Percentiles rank a stretch among this genome's conserved stretches.
Evolutionary conservation across 2,888 invertebrate genomes (phyloP).

Genomic region (Fabriciana adippe): DNA sequence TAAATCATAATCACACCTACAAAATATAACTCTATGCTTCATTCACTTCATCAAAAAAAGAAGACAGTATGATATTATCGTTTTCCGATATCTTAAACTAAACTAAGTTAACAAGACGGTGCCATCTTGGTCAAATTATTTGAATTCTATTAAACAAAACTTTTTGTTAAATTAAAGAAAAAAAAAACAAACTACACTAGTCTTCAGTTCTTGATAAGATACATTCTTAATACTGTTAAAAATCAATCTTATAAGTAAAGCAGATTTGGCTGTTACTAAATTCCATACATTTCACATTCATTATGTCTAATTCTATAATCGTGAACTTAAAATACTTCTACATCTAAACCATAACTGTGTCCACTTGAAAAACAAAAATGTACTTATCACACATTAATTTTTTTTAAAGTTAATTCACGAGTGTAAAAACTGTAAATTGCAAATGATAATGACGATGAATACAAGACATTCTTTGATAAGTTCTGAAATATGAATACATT

Average conservation of each 20-base stretch:
- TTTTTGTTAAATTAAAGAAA: too few relatives aligned
- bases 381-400: too few relatives aligned
- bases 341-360: neutral
- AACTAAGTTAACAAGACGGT: neutral
- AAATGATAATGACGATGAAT: too few relatives aligned
- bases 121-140: neutral
- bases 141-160: neutral
- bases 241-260: conserved; percentile 23
- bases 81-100: neutral
- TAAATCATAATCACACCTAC: conserved; percentile 51
- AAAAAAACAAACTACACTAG: conserved; percentile 2
- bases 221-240: conserved; percentile 21
- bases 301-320: conserved; percentile 8
- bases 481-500: neutral
- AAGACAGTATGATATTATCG: conserved; percentile 16
- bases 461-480: too few relatives aligned
- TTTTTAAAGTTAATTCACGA: too few relatives aligned
- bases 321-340: conserved; percentile 11
- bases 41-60: conserved; percentile 27
- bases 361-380: conserved; percentile 7
- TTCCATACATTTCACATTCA: conserved; percentile 13
- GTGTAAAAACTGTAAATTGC: too few relatives aligned
- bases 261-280: conserved; percentile 31
- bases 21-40: conserved; percentile 57
- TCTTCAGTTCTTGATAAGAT: conserved; percentile 25